Base-by-base conservation (phyloP, 2,113 vertebrate genomes). In the Daphoenositta chrysoptera region DNA sequence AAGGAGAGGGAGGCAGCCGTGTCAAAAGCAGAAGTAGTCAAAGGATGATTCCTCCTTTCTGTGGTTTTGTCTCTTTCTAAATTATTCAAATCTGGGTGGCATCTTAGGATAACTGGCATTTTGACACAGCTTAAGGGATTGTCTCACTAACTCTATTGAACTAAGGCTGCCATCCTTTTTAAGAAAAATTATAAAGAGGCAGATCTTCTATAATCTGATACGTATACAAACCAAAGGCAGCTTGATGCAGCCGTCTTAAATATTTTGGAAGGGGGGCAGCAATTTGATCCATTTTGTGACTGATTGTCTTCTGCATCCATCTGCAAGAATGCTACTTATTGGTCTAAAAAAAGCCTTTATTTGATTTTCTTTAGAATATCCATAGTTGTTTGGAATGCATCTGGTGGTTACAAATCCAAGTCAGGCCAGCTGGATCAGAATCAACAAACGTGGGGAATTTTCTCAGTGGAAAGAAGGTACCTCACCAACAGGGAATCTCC, bases 1-100 rank as follows among this genome's bases (percentile, higher is more conserved):
- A 97, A 91, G 90, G 97, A 97, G 88, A 90, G 37, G 77, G 79
- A 96, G 91, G 89, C 92, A 93, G 90, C 88, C 94, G 75, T 89
- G 97, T 98, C 98, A 98, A 98, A 98, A 97, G 97, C 94, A 98
- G 94, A 94, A 76, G 96, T 97, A 93, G 96, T 98, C 96, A 98
- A 98, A 98, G 98, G 98, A 98, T 98, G 98, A 98, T 98, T 98
- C 96, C 92, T 97, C 92, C 98, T 98, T 98, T 99, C 95, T 98
- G 86, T 96, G 95, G 94, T 98, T 98, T 98, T 98, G 95, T 98
- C 97, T 98, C 94, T 96, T 92, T 98, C 96, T 98, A 97, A 98
- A 97, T 98, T 98, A 98, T 98, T 98, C 97, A 98, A 97, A 98
- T 98, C 97, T 98, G 99, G 98, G 99, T 98, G 99, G 98, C 98